Evolutionary conservation across 2,797 vertebrate genomes (phyloP).

Genomic region (Chiroxiphia lanceolata): DNA sequence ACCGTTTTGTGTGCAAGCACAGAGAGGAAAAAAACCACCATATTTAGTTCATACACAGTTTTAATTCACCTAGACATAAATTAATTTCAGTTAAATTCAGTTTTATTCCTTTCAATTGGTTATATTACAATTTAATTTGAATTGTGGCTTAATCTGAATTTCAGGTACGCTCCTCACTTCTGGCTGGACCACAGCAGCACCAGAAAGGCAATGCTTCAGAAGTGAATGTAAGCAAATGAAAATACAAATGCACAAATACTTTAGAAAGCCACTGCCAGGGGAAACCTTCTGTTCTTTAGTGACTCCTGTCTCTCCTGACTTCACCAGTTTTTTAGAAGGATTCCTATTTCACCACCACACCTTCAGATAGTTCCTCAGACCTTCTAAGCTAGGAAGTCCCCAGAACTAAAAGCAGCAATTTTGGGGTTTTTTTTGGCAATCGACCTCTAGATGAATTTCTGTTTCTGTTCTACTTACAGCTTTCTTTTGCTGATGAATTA

Average conservation of each 20-base stretch:
- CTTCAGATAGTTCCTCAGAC: background rate
- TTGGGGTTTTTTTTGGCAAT: background rate
- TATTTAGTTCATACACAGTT: background rate
- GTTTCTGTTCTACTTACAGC: background rate
- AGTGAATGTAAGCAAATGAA: background rate
- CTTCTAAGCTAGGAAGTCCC: background rate
- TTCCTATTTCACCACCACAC: background rate
- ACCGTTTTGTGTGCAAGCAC: background rate
- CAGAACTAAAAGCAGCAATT: background rate
- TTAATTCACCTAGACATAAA: background rate
- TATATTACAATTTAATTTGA: background rate
- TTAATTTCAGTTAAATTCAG: background rate
- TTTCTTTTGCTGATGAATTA: background rate
- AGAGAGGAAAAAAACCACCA: fast-evolving
- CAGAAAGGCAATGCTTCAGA: background rate
- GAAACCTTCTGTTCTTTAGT: background rate
- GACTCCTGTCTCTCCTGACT: background rate
- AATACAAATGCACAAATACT: background rate
- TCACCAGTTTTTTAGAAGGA: background rate
- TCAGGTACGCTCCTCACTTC: background rate
- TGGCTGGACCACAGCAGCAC: background rate
- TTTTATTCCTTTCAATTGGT: background rate
- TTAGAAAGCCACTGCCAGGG: background rate
- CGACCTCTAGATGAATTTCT: background rate
- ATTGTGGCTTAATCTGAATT: background rate